Percentiles rank a stretch among this genome's conserved stretches.
Conservation (phyloP, 1,140 invertebrate species). For the Nasonia vitripennis region DNA sequence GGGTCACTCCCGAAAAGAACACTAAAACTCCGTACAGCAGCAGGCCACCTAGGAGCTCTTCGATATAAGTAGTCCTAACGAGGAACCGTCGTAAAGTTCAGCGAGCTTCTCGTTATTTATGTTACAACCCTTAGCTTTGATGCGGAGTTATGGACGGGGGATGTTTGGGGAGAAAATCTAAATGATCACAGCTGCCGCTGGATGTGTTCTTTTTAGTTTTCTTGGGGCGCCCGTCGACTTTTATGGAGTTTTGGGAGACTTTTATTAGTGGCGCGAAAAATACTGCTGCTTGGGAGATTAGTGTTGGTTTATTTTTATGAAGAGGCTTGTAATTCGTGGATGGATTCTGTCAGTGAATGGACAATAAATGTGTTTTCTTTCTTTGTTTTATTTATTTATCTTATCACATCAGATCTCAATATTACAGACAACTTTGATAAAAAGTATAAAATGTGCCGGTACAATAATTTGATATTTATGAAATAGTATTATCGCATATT, state of each 20-base stretch:
- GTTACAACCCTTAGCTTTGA: slow-evolving; percentile 31
- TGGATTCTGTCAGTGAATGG: too few relatives aligned
- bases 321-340: background rate
- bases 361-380: too few relatives aligned
- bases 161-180: background rate
- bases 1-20: slow-evolving; percentile 12
- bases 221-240: background rate
- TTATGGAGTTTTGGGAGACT: background rate
- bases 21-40: background rate
- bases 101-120: slow-evolving; percentile 40
- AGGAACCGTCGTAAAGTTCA: slow-evolving; percentile 28
- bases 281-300: background rate
- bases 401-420: too few relatives aligned
- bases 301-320: background rate
- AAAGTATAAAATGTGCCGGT: too few relatives aligned
- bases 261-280: background rate
- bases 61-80: slow-evolving; percentile 29
- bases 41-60: background rate
- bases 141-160: background rate
- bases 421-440: too few relatives aligned
- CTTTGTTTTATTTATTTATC: too few relatives aligned
- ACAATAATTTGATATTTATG: too few relatives aligned
- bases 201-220: background rate
- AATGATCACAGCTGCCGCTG: background rate
- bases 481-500: too few relatives aligned